These are phyloP conservation scores for Tetragonula clypearis DNA, from an alignment of 1,140 invertebrate species.

Conservation along the genomic window DNA sequence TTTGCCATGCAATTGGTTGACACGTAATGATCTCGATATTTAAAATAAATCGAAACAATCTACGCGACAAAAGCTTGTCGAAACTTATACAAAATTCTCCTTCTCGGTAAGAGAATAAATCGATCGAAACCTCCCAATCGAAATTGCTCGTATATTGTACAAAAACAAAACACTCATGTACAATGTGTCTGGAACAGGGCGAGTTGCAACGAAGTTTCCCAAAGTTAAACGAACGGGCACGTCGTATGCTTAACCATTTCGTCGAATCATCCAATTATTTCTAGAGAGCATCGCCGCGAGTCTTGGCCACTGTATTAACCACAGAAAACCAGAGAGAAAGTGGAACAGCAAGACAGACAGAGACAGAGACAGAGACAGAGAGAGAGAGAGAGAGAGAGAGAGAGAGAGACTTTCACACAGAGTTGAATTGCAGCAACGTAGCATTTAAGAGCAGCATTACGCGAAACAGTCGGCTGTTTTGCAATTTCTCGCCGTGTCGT, in stretches of 20 bases:
- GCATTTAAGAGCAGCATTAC: slow-evolving; percentile 8
- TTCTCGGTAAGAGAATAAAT: no score
- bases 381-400: neutral
- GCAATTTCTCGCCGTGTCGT: slow-evolving; percentile 5
- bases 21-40: no score
- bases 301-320: neutral
- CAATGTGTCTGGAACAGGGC: no score
- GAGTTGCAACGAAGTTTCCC: neutral
- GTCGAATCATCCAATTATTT: slow-evolving; percentile 6
- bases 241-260: neutral
- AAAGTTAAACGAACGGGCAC: neutral
- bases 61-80: no score
- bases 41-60: no score
- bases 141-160: no score
- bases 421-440: neutral
- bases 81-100: no score
- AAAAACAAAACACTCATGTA: no score
- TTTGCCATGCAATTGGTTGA: no score
- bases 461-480: slow-evolving; percentile 4
- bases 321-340: no score
- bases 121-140: no score
- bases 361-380: neutral
- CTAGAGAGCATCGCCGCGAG: neutral
- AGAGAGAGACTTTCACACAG: neutral
- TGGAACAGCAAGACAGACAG: neutral